A percentile compares a stretch with the other conserved stretches of the same genome.
Evolutionary conservation across 2,797 vertebrate genomes (phyloP).

Genomic region (Falco berigora): DNA sequence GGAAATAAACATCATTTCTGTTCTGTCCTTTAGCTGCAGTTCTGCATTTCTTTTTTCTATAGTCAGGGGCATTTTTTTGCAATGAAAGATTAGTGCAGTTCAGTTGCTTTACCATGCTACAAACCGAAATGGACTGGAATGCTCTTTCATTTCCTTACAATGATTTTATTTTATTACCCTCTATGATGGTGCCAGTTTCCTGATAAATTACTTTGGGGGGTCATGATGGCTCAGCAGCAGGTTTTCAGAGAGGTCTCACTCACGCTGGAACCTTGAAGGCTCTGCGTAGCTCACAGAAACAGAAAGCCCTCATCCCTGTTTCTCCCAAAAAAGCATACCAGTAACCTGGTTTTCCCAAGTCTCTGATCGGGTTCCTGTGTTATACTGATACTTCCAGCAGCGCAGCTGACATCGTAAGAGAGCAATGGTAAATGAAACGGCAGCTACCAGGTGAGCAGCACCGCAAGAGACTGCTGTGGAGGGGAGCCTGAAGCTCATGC

Average conservation of each 20-base stretch:
- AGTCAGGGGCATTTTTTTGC: not conserved
- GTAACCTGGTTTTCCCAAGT: not conserved
- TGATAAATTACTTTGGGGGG: not conserved
- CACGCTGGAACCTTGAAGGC: not conserved
- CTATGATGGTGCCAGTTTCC: not conserved
- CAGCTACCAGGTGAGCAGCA: not conserved
- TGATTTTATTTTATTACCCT: not conserved
- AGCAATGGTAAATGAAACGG: not conserved
- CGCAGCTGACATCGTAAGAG: not conserved
- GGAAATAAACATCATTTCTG: not conserved
- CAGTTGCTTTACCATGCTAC: not conserved
- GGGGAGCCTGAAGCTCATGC: slow-evolving; percentile 1
- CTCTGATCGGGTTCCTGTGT: accelerated
- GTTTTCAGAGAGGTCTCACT: not conserved
- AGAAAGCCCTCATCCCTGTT: accelerated
- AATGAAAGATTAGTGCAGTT: not conserved
- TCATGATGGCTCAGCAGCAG: not conserved
- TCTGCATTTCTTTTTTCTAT: not conserved
- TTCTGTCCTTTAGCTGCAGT: not conserved
- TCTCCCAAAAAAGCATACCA: not conserved
- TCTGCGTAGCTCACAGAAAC: not conserved
- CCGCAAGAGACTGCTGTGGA: not conserved
- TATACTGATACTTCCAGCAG: not conserved
- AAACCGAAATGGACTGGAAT: not conserved
- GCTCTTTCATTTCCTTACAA: not conserved